phyloP scores from a whole-genome alignment of 2,888 invertebrate genomes.

The Pristionchus maxplancki region DNA sequence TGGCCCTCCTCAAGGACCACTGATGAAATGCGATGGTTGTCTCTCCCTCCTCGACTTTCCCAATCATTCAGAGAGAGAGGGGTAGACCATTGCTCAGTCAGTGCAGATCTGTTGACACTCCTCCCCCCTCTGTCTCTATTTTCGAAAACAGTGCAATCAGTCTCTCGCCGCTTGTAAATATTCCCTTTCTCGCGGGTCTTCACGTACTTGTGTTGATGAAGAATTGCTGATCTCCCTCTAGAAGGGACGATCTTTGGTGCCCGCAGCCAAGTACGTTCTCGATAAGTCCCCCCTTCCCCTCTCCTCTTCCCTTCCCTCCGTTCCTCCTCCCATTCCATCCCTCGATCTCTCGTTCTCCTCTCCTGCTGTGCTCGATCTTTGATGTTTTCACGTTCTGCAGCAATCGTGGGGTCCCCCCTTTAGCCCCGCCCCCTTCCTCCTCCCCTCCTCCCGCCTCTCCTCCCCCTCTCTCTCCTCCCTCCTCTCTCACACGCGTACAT shows the following conservation, averaged over 20 bases:
- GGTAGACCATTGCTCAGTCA: not conserved
- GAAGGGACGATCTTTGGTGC: conserved; percentile 4
- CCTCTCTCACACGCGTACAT: not conserved
- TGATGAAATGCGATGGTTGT: not conserved
- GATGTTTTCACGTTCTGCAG: conserved; percentile 33
- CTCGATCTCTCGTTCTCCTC: not conserved
- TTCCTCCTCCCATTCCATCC: not conserved
- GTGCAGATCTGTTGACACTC: conserved; percentile 29
- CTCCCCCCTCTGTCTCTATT: not conserved
- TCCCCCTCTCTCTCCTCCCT: not conserved
- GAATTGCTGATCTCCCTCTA: not conserved
- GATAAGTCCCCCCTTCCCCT: not conserved
- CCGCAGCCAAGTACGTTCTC: not conserved
- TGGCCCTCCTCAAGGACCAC: not conserved
- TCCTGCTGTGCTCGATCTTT: conserved; percentile 19
- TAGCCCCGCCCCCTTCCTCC: not conserved
- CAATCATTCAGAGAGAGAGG: not conserved
- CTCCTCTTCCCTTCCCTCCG: not conserved
- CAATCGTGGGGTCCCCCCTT: not conserved
- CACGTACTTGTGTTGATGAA: not conserved
- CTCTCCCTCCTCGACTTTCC: not conserved
- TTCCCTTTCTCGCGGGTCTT: not conserved
- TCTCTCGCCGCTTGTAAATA: not conserved
- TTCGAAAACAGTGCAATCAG: conserved; percentile 4
- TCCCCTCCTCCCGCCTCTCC: not conserved